Base-by-base conservation (phyloP, 2,113 vertebrate genomes). In the Daboia siamensis region DNA sequence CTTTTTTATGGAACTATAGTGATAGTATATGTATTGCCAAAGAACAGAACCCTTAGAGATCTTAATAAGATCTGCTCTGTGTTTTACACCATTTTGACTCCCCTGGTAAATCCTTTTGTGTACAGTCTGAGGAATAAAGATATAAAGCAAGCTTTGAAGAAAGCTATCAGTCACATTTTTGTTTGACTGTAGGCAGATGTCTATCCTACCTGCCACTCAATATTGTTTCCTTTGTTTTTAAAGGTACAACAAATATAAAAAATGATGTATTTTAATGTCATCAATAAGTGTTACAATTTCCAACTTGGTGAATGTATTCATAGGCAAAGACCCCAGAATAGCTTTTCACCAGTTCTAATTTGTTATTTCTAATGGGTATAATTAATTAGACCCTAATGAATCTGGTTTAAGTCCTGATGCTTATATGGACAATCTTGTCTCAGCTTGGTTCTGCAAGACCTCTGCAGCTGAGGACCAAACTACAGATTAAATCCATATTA, bases 1-100 rank as follows among this genome's bases (percentile, higher is more conserved):
- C 91, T 94, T 9, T 96, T 93, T 51, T 95, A 96, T 0, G 91
- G 95, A 6, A 89, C 87, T 7, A 46, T 59, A 20, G 20, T 80
- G 2, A 61, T 85, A 39, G 56, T 64, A 21, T 90, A 90, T 52
- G 87, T 59, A 23, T 21, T 61, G 10, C 88, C 92, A 46, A 92
- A 33, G 39, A 61, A 20, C 88, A 89, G 21, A n/a, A 33, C 8
- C n/a, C 56, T 85, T 23, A 51, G 12, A 6, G 55, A 59, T 1
- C 88, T 92, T 46, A 89, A 92, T n/a, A 92, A 92, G 20, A 24
- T 90, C 10, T 61, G 48, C 21, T 90, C 91, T 33, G 44, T 92
- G 33, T 89, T 92, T 5, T 92, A 92, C 20, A 89, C 69, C 1
- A n/a, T 89, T 52, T 46, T 89, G 17, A 92, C 44, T 15, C 91